Evolutionary conservation across 2,113 vertebrate genomes (phyloP).

Genomic region (Phyllostomus hastatus): DNA sequence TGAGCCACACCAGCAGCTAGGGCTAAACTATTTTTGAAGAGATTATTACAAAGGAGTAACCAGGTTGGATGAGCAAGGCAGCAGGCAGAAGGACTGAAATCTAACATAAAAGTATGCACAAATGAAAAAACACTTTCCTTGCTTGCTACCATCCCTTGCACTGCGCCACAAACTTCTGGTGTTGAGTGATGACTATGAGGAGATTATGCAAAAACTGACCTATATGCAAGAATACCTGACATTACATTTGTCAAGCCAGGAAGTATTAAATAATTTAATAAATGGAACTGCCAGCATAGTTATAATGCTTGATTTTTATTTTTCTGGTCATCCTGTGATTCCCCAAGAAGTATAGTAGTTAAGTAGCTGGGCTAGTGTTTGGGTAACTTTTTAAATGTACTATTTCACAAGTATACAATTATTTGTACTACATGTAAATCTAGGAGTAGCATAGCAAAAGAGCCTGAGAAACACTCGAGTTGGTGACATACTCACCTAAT

Average conservation of each 20-base stretch:
- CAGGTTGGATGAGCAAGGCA: not conserved
- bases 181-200: not conserved
- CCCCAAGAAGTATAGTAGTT: not conserved
- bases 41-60: not conserved
- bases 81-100: not conserved
- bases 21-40: not conserved
- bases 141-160: not conserved
- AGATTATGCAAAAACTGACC: not conserved
- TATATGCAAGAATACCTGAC: not conserved
- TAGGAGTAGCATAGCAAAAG: not conserved
- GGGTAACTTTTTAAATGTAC: not conserved
- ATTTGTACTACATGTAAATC: not conserved
- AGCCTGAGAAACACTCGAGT: not conserved
- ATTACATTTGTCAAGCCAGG: not conserved
- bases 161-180: not conserved
- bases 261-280: constrained; percentile 1
- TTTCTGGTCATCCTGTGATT: not conserved
- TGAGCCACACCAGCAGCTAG: no score
- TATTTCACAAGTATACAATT: not conserved
- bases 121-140: not conserved
- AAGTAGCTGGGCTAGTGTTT: not conserved
- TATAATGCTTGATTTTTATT: not conserved
- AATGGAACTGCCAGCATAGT: not conserved
- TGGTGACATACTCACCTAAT: not conserved
- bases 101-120: not conserved